phyloP scores from a whole-genome alignment of 2,113 vertebrate genomes.

The Lucifuga dentata region DNA sequence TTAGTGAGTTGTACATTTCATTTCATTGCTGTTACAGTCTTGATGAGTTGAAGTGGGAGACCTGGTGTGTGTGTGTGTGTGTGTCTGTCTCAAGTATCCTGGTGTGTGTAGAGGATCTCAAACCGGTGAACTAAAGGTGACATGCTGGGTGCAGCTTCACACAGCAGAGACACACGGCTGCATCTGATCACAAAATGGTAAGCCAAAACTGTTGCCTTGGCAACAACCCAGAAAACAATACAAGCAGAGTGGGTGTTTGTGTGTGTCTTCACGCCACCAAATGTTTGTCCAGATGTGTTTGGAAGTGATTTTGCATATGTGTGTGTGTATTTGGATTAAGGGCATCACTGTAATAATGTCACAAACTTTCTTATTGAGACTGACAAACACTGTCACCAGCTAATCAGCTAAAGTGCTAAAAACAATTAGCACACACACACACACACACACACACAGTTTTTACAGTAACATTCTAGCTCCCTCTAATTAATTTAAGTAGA shows the following conservation, averaged over 20 bases:
- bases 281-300: no score
- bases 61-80: no score
- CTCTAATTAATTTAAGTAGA: slow-evolving; percentile 33
- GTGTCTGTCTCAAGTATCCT: no score
- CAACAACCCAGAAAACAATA: slow-evolving; percentile 59
- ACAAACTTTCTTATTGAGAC: neutral
- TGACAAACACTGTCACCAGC: neutral
- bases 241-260: slow-evolving; percentile 16
- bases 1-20: no score
- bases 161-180: slow-evolving; percentile 27
- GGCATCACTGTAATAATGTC: neutral
- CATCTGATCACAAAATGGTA: slow-evolving; percentile 62
- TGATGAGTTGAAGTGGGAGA: no score
- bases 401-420: no score
- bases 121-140: neutral
- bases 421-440: neutral
- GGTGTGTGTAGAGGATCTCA: no score
- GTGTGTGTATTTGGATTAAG: neutral
- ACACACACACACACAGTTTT: neutral
- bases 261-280: neutral
- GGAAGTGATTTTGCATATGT: neutral
- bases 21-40: no score
- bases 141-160: neutral
- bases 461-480: slow-evolving; percentile 1
- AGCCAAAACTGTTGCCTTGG: slow-evolving; percentile 66